Base-by-base conservation (phyloP, 2,888 invertebrate species). In the Brenthis daphne region DNA sequence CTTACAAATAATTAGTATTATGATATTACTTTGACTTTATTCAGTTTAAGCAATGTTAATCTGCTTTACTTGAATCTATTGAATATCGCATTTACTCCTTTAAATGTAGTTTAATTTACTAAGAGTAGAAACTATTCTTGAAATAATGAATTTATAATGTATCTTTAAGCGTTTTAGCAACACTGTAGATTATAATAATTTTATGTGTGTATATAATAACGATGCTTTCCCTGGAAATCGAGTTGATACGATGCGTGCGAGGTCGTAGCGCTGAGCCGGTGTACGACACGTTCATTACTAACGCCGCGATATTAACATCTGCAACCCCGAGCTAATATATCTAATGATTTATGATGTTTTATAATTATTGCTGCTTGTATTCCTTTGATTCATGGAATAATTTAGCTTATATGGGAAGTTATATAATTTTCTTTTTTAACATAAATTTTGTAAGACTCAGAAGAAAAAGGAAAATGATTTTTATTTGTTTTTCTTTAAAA, bases 261-360 rank as follows among this genome's bases (percentile, higher is more conserved):
- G 68, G 68, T 68, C 68, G 67, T 56, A 60, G 66, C 53, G 66
- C 55, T 68, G 60, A 60, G 68, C 24, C 20, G 50, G 43, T 55
- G 61, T 71, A 69, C 81, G 82, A 84, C 69, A 67, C 69, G 67
- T 67, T 64, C 53, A 67, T 70, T 70, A 68, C 82, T 79, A 82
- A 83, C 82, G 78, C 76, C 81, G 76, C 77, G 74, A 74, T 78
- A 83, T 80, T 82, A 85, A 82, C 84, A 85, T 82, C 79, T 80
- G 80, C 80, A 82, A 83, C 82, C 82, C 74, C 76, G 66, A 74
- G 76, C 76, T 69, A 76, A 72, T 74, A 73, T 69, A 70, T 67
- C 61, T 66, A 68, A 65, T 69, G 63, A 69, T 68, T 70, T 72
- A 70, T 70, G 57, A 47, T 60, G 63, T 51, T 54, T 55, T 53